These are phyloP conservation scores for Amphipyra tragopoginis DNA, from an alignment of 2,888 invertebrate species.

Conservation along the genomic window DNA sequence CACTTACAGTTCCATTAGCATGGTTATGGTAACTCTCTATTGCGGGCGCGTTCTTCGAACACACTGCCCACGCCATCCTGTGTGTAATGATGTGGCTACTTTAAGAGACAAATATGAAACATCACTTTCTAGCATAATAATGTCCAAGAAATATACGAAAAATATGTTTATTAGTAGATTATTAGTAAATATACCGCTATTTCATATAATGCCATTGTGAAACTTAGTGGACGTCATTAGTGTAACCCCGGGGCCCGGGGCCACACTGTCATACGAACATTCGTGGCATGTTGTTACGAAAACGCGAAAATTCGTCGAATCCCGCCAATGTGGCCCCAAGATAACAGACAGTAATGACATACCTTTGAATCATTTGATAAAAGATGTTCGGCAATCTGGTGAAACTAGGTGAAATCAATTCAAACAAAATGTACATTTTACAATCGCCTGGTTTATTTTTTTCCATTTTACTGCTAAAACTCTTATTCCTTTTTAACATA, in stretches of 20 bases:
- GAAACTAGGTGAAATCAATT: constrained; percentile 55
- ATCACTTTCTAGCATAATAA: constrained; percentile 8
- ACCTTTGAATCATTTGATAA: constrained; percentile 10
- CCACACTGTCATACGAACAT: too few species aligned
- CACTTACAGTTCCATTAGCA: constrained; percentile 47
- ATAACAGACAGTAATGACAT: not conserved
- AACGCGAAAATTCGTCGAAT: too few species aligned
- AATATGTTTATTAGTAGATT: too few species aligned
- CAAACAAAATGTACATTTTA: constrained; percentile 76
- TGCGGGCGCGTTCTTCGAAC: constrained; percentile 31
- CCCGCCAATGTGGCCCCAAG: too few species aligned
- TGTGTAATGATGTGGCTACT: constrained; percentile 17
- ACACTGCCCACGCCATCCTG: constrained; percentile 57
- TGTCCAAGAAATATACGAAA: constrained; percentile 1
- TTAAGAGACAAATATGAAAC: constrained; percentile 27
- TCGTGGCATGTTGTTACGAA: too few species aligned
- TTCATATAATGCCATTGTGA: not conserved
- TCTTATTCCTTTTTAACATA: constrained; percentile 80
- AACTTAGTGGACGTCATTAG: constrained; percentile 4
- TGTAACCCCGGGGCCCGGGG: too few species aligned
- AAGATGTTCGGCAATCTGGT: constrained; percentile 6
- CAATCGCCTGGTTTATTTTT: constrained; percentile 86
- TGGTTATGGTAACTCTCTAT: constrained; percentile 35
- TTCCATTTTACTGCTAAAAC: constrained; percentile 79
- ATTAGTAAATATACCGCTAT: too few species aligned